phyloP scores from a whole-genome alignment of 2,113 vertebrate species.

The Grantiella picta region DNA sequence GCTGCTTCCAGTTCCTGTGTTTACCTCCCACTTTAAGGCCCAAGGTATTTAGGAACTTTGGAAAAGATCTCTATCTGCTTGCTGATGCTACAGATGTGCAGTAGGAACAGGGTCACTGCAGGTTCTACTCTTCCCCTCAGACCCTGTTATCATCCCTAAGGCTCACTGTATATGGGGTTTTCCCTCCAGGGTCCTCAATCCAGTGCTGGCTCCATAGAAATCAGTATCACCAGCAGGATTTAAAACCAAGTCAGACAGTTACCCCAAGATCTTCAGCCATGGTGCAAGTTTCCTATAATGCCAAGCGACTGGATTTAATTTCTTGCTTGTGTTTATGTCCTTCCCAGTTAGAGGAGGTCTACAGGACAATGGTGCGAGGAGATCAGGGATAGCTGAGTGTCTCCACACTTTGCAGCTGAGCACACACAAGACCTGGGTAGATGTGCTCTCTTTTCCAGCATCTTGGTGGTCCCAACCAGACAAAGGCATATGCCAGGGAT shows the following conservation, averaged over 20 bases:
- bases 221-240: background rate
- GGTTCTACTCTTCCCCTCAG: background rate
- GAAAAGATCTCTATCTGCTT: background rate
- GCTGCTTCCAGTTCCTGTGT: background rate
- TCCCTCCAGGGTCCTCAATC: background rate
- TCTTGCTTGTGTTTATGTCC: background rate
- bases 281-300: background rate
- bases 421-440: background rate
- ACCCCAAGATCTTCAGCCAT: too few species aligned
- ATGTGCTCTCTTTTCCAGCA: background rate
- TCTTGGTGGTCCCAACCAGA: background rate
- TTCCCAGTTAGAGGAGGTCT: background rate
- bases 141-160: background rate
- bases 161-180: background rate
- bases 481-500: background rate
- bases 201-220: background rate
- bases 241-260: background rate
- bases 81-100: background rate
- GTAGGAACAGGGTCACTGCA: background rate
- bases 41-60: background rate
- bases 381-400: background rate
- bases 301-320: rapidly evolving
- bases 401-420: background rate
- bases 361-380: background rate
- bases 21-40: background rate